Evolutionary conservation across 2,113 vertebrate species (phyloP), one percentile per base, ranked within the genome.

Genomic region (Lethenteron reissneri): DNA sequence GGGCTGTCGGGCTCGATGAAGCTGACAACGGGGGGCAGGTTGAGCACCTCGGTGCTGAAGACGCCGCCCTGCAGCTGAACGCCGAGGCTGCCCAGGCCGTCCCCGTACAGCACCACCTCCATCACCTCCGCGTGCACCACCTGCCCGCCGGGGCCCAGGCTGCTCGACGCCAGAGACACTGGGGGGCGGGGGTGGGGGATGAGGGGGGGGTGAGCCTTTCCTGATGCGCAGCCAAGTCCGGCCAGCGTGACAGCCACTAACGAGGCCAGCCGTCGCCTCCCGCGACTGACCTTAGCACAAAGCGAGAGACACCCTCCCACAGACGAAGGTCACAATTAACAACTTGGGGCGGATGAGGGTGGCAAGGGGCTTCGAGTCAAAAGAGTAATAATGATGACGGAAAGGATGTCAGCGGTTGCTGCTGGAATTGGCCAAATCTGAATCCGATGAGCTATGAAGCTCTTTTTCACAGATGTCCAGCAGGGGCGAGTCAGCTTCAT

Each of bases 1-100:
- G 94, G 87, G 77, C 92, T 95, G 84, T 95, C 90, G 0, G 89
- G 88, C 79, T 94, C 90, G 25, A 99, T 90, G 78, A 95, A 95
- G 75, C 88, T 85, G 78, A 99, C 82, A 58, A 88, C 84, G 15
- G 94, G 88, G 1, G 94, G 90, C 71, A 87, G 83, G 5, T 89
- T 95, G 75, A 97, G 80, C 41, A 86, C 88, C 80, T 97, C 94
- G 0, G 89, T 95, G 78, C 90, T 88, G 76, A 99, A 97, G 79
- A 97, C 87, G 70, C 92, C 91, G 56, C 91, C 92, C 78, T 97
- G 94, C 71, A 99, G 90, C 83, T 95, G 91, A 71, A 99, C 82
- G 78, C 94, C 94, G 7, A 97, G 95, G 76, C 94, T 92, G 68
- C 83, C 88, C 78, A 99, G 84, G 25, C 64, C 64, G 73, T 95